phyloP scores from a whole-genome alignment of 2,888 invertebrate genomes.

The Syrista parreyssii region DNA sequence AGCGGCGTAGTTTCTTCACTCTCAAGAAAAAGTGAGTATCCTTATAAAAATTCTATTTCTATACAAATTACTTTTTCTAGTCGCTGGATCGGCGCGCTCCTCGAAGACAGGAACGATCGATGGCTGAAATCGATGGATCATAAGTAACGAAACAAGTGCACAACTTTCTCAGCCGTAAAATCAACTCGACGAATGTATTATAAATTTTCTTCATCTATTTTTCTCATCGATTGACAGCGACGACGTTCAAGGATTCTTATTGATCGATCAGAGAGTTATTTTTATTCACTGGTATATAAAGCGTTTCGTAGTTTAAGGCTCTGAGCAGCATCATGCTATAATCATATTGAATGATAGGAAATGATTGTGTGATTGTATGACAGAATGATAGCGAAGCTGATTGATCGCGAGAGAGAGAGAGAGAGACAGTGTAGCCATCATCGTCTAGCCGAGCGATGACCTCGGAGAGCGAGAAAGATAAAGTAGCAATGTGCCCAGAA shows the following conservation, averaged over 20 bases:
- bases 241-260: not conserved
- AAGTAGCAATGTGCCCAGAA: not conserved
- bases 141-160: not conserved
- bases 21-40: slow-evolving; percentile 95
- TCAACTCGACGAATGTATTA: not conserved
- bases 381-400: not conserved
- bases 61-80: not conserved
- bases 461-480: not conserved
- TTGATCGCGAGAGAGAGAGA: not conserved
- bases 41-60: not conserved
- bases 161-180: not conserved
- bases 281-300: not conserved
- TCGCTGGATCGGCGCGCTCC: not conserved
- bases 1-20: slow-evolving; percentile 97
- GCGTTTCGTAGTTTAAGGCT: not conserved
- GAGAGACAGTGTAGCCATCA: not conserved
- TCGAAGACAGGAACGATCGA: not conserved
- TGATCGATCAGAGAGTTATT: not conserved
- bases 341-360: not conserved
- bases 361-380: not conserved
- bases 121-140: not conserved
- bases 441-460: not conserved
- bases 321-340: not conserved
- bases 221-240: not conserved
- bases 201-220: not conserved